Percentiles rank a stretch among this genome's conserved stretches.
Evolutionary conservation across 2,797 vertebrate species (phyloP).

Genomic region (Hyperoplus lanceolatus): DNA sequence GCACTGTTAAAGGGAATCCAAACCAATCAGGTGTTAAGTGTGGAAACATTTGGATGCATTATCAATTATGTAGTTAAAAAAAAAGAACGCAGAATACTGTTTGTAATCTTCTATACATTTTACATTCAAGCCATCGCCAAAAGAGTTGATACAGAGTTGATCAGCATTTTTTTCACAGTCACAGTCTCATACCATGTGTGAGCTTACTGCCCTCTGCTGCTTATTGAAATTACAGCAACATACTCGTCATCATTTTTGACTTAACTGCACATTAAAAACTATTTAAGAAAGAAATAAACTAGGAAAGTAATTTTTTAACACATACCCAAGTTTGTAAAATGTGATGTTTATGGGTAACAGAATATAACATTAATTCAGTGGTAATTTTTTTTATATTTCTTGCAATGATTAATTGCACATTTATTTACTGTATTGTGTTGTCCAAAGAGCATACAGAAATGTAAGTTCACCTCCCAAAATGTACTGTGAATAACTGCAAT

Average conservation of each 20-base stretch:
- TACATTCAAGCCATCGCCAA: no score
- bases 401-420: neutral
- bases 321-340: no score
- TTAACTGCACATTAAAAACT: neutral
- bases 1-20: no score
- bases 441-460: no score
- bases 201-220: conserved; percentile 66
- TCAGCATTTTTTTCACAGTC: neutral
- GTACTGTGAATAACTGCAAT: no score
- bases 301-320: neutral
- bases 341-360: neutral
- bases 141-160: no score
- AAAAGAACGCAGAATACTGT: no score
- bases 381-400: neutral
- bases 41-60: no score
- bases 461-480: no score
- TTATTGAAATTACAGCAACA: neutral
- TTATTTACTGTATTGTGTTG: neutral
- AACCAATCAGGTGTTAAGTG: no score
- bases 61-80: no score
- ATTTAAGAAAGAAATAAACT: neutral
- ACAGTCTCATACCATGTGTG: neutral
- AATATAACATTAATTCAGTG: neutral
- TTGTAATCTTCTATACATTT: no score
- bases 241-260: neutral